Conservation (phyloP, 2,797 vertebrate genomes). For the Aotus griseimembra region DNA sequence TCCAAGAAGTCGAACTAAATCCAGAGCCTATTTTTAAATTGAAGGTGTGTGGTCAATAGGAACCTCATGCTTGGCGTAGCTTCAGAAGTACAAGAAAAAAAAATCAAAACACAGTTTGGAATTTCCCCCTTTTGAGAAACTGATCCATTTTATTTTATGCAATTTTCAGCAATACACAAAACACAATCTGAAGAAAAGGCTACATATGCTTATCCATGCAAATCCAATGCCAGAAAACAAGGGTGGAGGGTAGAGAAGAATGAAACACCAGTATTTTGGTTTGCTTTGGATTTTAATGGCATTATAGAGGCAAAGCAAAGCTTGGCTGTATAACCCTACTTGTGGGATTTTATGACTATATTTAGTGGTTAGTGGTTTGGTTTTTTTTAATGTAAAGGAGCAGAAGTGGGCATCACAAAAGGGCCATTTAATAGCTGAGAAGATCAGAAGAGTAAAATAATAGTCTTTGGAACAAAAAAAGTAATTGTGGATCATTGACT, state of each 20-base stretch:
- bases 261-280: not conserved
- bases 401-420: not conserved
- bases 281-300: conserved; percentile 29
- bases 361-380: not conserved
- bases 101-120: not conserved
- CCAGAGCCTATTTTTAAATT: not conserved
- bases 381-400: not conserved
- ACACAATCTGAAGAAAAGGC: not conserved
- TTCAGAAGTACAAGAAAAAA: not conserved
- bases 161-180: conserved; percentile 26
- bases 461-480: not conserved
- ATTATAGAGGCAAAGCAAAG: not conserved
- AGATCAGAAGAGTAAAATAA: not conserved
- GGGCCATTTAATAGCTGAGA: not conserved
- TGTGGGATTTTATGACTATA: not conserved
- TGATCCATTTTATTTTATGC: not conserved
- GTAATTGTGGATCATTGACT: not conserved
- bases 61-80: not conserved
- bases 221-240: not conserved
- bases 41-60: not conserved
- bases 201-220: not conserved
- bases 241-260: not conserved
- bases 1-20: not conserved
- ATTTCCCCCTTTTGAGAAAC: conserved; percentile 30
- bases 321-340: not conserved